A percentile compares a stretch with the other conserved stretches of the same genome.
Conservation (phyloP, 2,113 vertebrate species). For the Conger conger region DNA sequence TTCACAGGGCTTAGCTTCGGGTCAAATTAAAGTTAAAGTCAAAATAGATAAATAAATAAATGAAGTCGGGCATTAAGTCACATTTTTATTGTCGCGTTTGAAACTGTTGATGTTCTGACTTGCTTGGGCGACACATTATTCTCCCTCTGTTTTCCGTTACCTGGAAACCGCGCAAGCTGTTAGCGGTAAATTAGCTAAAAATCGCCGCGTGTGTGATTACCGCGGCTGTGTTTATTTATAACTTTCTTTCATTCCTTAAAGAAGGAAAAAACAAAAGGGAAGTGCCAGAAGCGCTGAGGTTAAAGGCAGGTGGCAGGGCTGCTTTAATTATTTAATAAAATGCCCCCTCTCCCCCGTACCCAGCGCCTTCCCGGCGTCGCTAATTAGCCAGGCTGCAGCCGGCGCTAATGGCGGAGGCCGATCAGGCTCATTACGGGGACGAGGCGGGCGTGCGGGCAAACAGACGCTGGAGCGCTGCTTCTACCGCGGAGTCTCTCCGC, state of each 20-base stretch:
- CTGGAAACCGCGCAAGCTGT: conserved; percentile 34
- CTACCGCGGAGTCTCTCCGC: neutral
- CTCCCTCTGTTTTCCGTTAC: neutral
- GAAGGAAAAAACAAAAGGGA: neutral
- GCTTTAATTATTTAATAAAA: conserved; percentile 64
- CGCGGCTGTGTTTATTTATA: neutral
- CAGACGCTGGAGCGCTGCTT: neutral
- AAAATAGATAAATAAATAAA: too few relatives aligned
- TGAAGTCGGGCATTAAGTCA: conserved; percentile 20
- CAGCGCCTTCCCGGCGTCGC: conserved; percentile 43
- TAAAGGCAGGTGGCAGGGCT: conserved; percentile 51
- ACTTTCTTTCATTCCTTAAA: conserved; percentile 35
- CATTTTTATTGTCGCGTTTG: conserved; percentile 41
- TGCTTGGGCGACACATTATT: neutral
- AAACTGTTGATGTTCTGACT: conserved; percentile 22
- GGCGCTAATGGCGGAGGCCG: conserved; percentile 40
- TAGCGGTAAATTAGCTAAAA: conserved; percentile 45
- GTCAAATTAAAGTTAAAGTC: conserved; percentile 22
- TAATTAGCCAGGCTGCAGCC: conserved; percentile 62
- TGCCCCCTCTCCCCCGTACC: conserved; percentile 28
- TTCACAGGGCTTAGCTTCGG: conserved; percentile 19
- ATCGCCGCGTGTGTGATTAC: conserved; percentile 59
- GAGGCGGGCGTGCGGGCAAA: conserved; percentile 21
- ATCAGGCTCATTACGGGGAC: conserved; percentile 51
- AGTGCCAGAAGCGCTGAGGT: conserved; percentile 47